phyloP scores from a whole-genome alignment of 2,113 vertebrate genomes.

The pig (Sus scrofa) region T2T-Sscrofa CM000812.6:277522001-277522500 shows the following conservation, averaged over 20 bases:
- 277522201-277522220: neutral
- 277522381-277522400: conserved; percentile 36
- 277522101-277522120: neutral
- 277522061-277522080: neutral
- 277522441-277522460: too few species aligned
- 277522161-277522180: neutral
- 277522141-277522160: neutral
- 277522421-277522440: too few species aligned
- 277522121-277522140: conserved; percentile 8
- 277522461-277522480: too few species aligned
- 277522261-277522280: neutral
- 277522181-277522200: conserved; percentile 21
- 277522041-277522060: conserved; percentile 1
- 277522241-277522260: neutral
- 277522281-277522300: conserved; percentile 31
- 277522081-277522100: neutral
- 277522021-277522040: neutral
- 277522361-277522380: neutral
- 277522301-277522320: neutral
- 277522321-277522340: conserved; percentile 5
- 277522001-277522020: conserved; percentile 26
- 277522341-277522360: neutral
- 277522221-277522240: conserved; percentile 9
- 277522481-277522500: too few species aligned
- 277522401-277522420: conserved; percentile 4